Evolutionary conservation across 2,888 invertebrate species (phyloP), one percentile per base, ranked within the genome.

Genomic region (Oxystoma pomonae): DNA sequence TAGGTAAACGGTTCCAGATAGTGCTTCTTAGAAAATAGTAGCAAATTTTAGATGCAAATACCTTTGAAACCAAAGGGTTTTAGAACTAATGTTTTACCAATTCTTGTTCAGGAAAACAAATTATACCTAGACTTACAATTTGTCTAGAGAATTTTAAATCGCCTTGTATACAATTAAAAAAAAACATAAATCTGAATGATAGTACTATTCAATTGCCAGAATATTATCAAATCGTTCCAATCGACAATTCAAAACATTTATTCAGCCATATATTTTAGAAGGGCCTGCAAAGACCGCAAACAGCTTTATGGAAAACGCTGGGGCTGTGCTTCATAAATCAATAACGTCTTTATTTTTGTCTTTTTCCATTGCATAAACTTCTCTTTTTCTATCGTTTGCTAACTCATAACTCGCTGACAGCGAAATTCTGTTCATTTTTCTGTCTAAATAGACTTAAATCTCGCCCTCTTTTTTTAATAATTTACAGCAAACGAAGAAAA

Each of bases 281-380:
- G 71, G 75, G 53, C 76, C 9, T 18, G n/a, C 20, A 20, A 76
- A 75, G 77, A 77, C 79, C 79, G 78, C 80, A 80, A 80, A 80
- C 80, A 80, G 80, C 80, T 80, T 80, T 80, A 80, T 80, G 79
- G 80, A 80, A 80, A 80, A 78, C 76, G 78, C 78, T 76, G 74
- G 78, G 79, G 78, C 79, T 78, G 78, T 81, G 82, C 80, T 82
- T 65, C 84, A 83, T 84, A 84, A 84, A 84, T 84, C 84, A 84
- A 84, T 84, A 84, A 83, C 81, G 79, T 74, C 73, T 74, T 73
- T 70, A 68, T 67, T 60, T 61, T 75, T 73, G 74, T 75, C 69
- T 70, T 72, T 76, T 76, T 76, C 76, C 72, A 74, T 55, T 68
- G 56, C 65, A 58, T 58, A 17, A 21, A 60, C 51, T 16, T 69